These are phyloP conservation scores for Phalloptychus januarius DNA, from an alignment of 2,797 vertebrate species.

Conservation along the genomic window DNA sequence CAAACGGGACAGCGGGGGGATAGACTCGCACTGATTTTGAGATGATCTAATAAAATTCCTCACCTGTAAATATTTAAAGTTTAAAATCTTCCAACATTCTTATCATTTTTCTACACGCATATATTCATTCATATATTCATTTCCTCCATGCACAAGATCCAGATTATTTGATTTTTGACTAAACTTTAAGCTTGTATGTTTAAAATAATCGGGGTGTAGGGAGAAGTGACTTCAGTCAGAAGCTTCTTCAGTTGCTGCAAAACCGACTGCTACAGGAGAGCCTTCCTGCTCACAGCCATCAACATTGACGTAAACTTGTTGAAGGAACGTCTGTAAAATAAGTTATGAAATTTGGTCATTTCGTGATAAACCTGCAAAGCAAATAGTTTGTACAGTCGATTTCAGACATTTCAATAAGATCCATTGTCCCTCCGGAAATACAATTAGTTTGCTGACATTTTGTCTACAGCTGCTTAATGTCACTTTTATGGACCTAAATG, in stretches of 20 bases:
- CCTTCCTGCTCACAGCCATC: too few species aligned
- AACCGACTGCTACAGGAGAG: too few species aligned
- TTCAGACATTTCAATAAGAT: neutral
- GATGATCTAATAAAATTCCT: too few species aligned
- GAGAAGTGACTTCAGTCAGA: too few species aligned
- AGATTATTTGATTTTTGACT: neutral
- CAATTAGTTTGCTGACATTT: neutral
- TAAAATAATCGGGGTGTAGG: too few species aligned
- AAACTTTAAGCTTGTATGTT: neutral
- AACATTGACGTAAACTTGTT: too few species aligned
- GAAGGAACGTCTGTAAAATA: too few species aligned
- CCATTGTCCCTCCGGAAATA: neutral
- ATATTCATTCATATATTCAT: neutral
- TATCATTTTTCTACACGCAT: neutral
- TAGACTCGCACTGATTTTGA: too few species aligned
- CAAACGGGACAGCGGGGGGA: too few species aligned
- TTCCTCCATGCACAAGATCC: neutral
- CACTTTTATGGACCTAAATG: neutral
- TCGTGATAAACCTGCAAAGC: neutral
- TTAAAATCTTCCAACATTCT: slow-evolving; percentile 8
- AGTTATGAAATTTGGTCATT: too few species aligned
- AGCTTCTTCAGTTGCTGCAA: too few species aligned
- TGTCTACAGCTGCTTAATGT: neutral
- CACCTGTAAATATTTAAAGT: too few species aligned
- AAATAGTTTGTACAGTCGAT: neutral